phyloP scores from a whole-genome alignment of 2,888 invertebrate genomes.

The Parnassius apollo region DNA sequence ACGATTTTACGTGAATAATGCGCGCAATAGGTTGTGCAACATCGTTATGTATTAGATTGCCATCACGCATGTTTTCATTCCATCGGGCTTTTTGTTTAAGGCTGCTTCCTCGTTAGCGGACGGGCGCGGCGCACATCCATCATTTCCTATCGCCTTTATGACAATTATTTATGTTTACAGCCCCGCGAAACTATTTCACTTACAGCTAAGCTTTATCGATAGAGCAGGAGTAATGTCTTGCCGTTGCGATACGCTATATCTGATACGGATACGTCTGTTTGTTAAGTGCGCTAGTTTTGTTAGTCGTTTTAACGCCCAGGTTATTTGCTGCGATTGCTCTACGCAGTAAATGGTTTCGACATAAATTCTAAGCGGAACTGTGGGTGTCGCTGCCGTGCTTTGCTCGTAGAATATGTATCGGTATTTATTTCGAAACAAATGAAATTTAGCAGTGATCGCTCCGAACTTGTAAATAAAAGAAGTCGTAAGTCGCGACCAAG shows the following conservation, averaged over 20 bases:
- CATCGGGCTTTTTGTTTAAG: slow-evolving; percentile 38
- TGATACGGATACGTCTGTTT: slow-evolving; percentile 80
- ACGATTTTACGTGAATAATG: slow-evolving; percentile 40
- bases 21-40: slow-evolving; percentile 44
- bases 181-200: slow-evolving; percentile 77
- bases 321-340: slow-evolving; percentile 76
- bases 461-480: slow-evolving; percentile 47
- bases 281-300: slow-evolving; percentile 77
- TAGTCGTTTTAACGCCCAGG: slow-evolving; percentile 79
- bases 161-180: slow-evolving; percentile 79
- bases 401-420: slow-evolving; percentile 58
- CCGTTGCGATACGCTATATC: slow-evolving; percentile 75
- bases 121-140: slow-evolving; percentile 63
- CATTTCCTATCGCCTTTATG: slow-evolving; percentile 76
- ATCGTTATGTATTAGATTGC: slow-evolving; percentile 36
- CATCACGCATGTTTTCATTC: slow-evolving; percentile 34
- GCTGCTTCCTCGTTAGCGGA: slow-evolving; percentile 63
- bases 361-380: slow-evolving; percentile 77
- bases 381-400: slow-evolving; percentile 75
- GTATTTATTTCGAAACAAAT: slow-evolving; percentile 67
- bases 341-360: slow-evolving; percentile 73
- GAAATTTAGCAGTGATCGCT: slow-evolving; percentile 56
- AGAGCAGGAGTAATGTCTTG: slow-evolving; percentile 77
- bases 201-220: slow-evolving; percentile 80
- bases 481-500: slow-evolving; percentile 30